A percentile compares a stretch with the other conserved stretches of the same genome.
These are phyloP conservation scores for Amazona vittata DNA, from an alignment of 2,113 vertebrate species.

Conservation along the genomic window DNA sequence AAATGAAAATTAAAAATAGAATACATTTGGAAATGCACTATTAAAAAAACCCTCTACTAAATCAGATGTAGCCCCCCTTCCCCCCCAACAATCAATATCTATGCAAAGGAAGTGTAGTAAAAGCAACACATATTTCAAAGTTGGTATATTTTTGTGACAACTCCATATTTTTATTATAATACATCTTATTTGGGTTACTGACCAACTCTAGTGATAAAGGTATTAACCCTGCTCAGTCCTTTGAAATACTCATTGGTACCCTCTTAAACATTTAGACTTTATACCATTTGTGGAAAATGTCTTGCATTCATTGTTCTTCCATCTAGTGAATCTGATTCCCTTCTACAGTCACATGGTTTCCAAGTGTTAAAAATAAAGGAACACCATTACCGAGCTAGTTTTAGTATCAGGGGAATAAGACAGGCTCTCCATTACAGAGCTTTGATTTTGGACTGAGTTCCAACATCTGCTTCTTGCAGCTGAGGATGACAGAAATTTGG, in stretches of 20 bases:
- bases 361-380: neutral
- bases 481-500: neutral
- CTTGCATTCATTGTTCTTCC: neutral
- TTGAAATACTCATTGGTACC: neutral
- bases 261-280: neutral
- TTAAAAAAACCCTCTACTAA: neutral
- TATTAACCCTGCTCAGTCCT: neutral
- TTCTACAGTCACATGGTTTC: neutral
- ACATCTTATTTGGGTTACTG: neutral
- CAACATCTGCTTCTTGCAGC: accelerated
- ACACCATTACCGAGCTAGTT: neutral
- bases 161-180: neutral
- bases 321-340: neutral
- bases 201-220: neutral
- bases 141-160: neutral
- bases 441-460: neutral
- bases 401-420: neutral
- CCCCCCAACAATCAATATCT: neutral
- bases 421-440: neutral
- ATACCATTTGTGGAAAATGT: neutral
- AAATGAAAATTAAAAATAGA: neutral
- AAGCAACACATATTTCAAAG: neutral
- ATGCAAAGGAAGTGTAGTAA: neutral
- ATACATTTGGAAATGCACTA: neutral
- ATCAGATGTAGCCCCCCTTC: neutral